A percentile compares a stretch with the other conserved stretches of the same genome.
Evolutionary conservation across 2,113 vertebrate genomes (phyloP).

Genomic region (Lampris incognitus): DNA sequence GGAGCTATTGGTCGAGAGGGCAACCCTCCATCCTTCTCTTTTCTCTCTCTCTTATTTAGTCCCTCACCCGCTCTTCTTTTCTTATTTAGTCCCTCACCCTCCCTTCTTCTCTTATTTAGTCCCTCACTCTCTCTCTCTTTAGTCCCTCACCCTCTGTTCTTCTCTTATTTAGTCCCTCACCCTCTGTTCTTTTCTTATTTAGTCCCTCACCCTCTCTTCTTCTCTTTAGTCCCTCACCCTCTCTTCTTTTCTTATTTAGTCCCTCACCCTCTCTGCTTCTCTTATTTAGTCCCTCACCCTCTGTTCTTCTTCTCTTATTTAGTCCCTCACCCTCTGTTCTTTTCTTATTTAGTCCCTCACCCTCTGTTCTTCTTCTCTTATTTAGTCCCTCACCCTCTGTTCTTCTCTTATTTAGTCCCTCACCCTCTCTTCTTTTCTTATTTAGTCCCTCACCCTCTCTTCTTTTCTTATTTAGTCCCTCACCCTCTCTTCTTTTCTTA

Average conservation of each 20-base stretch:
- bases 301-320: constrained; percentile 52
- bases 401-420: neutral
- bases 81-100: neutral
- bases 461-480: constrained; percentile 48
- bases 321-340: constrained; percentile 46
- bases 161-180: too few relatives aligned
- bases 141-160: too few relatives aligned
- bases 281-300: constrained; percentile 22
- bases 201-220: too few relatives aligned
- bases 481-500: constrained; percentile 58
- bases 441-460: constrained; percentile 34
- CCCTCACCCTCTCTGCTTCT: neutral
- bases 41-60: neutral
- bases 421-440: neutral
- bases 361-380: neutral
- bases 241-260: neutral
- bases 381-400: too few relatives aligned
- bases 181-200: too few relatives aligned
- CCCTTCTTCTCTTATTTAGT: too few relatives aligned
- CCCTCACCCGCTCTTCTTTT: constrained; percentile 41
- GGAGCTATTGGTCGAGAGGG: neutral
- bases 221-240: too few relatives aligned
- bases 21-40: neutral
- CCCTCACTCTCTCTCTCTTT: too few relatives aligned
- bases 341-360: constrained; percentile 34